phyloP scores from a whole-genome alignment of 2,797 vertebrate species.

The Darevskia nairensis region DNA sequence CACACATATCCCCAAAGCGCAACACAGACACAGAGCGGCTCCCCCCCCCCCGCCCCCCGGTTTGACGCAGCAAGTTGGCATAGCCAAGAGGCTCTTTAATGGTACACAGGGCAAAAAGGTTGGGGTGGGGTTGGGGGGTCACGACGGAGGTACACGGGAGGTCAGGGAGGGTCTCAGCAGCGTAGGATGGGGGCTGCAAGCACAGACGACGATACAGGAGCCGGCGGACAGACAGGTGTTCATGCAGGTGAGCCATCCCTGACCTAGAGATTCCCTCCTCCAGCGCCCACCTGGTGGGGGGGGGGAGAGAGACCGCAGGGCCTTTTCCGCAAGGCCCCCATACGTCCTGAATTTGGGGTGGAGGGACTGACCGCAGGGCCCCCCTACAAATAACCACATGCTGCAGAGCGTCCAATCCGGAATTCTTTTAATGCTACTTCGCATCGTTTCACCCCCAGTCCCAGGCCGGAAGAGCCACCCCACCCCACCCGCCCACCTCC shows the following conservation, averaged over 20 bases:
- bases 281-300: no score
- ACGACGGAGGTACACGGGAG: background rate
- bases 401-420: background rate
- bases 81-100: background rate
- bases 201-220: no score
- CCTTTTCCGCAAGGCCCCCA: background rate
- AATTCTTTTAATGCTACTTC: background rate
- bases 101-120: background rate
- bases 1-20: no score
- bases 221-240: background rate
- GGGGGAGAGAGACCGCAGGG: background rate
- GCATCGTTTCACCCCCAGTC: background rate
- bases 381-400: background rate
- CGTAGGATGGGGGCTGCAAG: no score
- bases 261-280: background rate
- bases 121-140: no score
- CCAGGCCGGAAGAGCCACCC: no score
- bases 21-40: background rate
- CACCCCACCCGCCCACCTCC: no score
- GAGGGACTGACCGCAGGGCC: background rate
- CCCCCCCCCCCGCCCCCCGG: background rate
- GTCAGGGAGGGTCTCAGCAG: no score
- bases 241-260: background rate
- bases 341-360: background rate
- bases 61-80: background rate